These are phyloP conservation scores for Scaptomyza hsui DNA, from an alignment of 1,140 invertebrate species.

Conservation along the genomic window DNA sequence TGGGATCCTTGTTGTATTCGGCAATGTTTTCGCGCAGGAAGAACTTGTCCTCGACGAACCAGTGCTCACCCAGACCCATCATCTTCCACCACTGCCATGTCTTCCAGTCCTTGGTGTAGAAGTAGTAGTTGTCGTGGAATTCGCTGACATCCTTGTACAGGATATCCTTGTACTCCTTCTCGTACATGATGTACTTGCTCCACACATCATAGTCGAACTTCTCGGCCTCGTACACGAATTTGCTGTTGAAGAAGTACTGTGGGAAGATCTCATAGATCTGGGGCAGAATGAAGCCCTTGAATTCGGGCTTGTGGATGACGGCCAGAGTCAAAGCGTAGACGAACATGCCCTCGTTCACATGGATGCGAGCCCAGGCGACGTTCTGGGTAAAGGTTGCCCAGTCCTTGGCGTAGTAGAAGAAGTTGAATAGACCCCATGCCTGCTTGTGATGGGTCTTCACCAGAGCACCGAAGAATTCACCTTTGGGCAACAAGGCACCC, in stretches of 20 bases:
- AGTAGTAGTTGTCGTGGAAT: conserved; percentile 56
- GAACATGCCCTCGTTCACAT: conserved; percentile 87
- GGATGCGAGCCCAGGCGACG: conserved; percentile 85
- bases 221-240: conserved; percentile 86
- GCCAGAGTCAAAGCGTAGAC: conserved; percentile 86
- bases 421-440: conserved; percentile 87
- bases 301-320: conserved; percentile 86
- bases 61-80: conserved; percentile 76
- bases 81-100: conserved; percentile 83
- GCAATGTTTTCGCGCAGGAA: conserved; percentile 63
- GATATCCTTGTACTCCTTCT: conserved; percentile 72
- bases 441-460: conserved; percentile 87
- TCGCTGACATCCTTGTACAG: conserved; percentile 65
- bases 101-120: conserved; percentile 83
- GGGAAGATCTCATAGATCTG: conserved; percentile 87
- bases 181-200: conserved; percentile 69
- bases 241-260: conserved; percentile 86
- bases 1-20: conserved; percentile 50
- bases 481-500: conserved; percentile 86
- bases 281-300: conserved; percentile 86
- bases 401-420: conserved; percentile 89
- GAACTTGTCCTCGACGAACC: conserved; percentile 66
- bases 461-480: conserved; percentile 87
- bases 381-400: conserved; percentile 87
- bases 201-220: conserved; percentile 84